Conservation (phyloP, 2,888 invertebrate genomes). For the Gastracanthus pulcherrimus region DNA sequence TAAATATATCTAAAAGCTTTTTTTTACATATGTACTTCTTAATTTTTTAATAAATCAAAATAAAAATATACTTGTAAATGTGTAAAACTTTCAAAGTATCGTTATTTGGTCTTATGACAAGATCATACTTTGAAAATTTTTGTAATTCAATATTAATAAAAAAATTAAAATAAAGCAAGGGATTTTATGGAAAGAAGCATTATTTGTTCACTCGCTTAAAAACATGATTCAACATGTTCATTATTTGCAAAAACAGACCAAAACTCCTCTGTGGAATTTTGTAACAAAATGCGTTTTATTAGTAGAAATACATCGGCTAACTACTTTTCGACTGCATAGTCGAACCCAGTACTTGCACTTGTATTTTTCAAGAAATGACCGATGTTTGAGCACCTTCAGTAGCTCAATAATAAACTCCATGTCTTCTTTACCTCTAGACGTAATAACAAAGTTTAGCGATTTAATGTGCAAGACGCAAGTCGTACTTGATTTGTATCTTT, state of each 20-base stretch:
- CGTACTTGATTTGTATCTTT: slow-evolving; percentile 60
- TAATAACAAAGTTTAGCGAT: slow-evolving; percentile 71
- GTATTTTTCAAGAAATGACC: slow-evolving; percentile 55
- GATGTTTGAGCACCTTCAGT: slow-evolving; percentile 54
- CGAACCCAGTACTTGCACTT: slow-evolving; percentile 61
- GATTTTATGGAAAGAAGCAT: slow-evolving; percentile 54
- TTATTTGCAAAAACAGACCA: slow-evolving; percentile 58
- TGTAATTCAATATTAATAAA: slow-evolving; percentile 53
- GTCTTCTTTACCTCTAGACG: slow-evolving; percentile 66
- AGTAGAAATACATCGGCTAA: slow-evolving; percentile 72
- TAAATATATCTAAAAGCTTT: slow-evolving; percentile 56
- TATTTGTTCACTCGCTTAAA: slow-evolving; percentile 53
- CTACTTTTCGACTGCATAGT: slow-evolving; percentile 66
- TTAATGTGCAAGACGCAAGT: slow-evolving; percentile 64
- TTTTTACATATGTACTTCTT: slow-evolving; percentile 53
- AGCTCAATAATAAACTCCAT: slow-evolving; percentile 64
- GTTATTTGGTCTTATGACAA: slow-evolving; percentile 10
- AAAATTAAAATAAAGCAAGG: slow-evolving; percentile 54
- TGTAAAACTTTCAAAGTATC: slow-evolving; percentile 53
- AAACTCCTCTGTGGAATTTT: slow-evolving; percentile 64
- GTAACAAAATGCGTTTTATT: slow-evolving; percentile 73
- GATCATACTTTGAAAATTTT: slow-evolving; percentile 54
- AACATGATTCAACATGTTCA: slow-evolving; percentile 55
- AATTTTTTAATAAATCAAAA: slow-evolving; percentile 56
- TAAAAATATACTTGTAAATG: slow-evolving; percentile 51